Conservation (phyloP, 2,797 vertebrate species). For the Gymnothorax javanicus region DNA sequence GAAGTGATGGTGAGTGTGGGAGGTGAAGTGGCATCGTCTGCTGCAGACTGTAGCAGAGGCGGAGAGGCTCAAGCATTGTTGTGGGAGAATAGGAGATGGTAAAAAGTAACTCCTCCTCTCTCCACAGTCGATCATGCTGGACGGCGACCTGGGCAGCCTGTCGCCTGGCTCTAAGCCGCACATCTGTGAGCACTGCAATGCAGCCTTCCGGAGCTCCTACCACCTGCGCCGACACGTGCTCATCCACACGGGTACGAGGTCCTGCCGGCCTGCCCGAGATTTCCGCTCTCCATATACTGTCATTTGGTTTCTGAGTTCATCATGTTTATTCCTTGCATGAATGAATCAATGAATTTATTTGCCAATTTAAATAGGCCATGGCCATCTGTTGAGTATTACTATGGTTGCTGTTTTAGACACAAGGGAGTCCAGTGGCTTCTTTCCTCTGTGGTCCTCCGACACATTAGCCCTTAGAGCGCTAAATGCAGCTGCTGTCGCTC, state of each 20-base stretch:
- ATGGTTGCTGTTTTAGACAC: too few species aligned
- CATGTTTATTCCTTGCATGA: too few species aligned
- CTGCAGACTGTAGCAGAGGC: neutral
- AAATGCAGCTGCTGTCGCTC: too few species aligned
- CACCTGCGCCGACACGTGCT: conserved; percentile 97
- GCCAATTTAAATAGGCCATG: too few species aligned
- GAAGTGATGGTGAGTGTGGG: too few species aligned
- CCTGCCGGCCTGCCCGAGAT: conserved; percentile 49
- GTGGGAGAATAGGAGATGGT: neutral
- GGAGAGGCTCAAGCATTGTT: neutral
- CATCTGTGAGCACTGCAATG: conserved; percentile 98
- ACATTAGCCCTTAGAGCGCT: too few species aligned
- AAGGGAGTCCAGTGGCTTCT: too few species aligned
- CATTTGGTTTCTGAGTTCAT: too few species aligned
- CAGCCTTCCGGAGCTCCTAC: conserved; percentile 97
- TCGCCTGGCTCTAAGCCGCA: conserved; percentile 96
- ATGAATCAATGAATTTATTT: too few species aligned
- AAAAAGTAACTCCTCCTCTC: neutral
- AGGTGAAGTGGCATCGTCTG: neutral
- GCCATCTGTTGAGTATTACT: too few species aligned
- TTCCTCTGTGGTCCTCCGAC: too few species aligned
- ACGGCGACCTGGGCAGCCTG: conserved; percentile 82
- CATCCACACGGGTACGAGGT: conserved; percentile 89
- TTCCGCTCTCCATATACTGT: neutral
- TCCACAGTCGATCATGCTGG: conserved; percentile 79